These are phyloP conservation scores for Tychaedon coryphoeus DNA, from an alignment of 2,113 vertebrate species.

Conservation along the genomic window DNA sequence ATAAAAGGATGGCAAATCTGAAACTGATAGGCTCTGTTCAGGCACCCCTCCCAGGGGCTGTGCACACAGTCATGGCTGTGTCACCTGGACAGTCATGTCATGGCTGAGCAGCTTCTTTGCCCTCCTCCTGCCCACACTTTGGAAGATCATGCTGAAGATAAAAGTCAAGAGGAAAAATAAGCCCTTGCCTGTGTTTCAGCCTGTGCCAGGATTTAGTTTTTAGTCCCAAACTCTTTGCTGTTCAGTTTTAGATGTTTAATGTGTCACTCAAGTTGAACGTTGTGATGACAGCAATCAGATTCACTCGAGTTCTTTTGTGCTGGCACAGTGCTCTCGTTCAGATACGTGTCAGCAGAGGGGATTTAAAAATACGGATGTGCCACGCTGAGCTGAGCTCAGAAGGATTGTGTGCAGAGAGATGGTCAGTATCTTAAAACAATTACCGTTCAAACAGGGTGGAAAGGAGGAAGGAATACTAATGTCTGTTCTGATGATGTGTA, in stretches of 20 bases:
- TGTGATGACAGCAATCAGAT: slow-evolving; percentile 39
- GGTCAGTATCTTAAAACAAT: background rate
- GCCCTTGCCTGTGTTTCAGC: background rate
- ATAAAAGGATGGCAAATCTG: background rate
- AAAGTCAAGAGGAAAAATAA: background rate
- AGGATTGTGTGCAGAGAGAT: background rate
- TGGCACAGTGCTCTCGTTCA: background rate
- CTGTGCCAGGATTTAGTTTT: background rate
- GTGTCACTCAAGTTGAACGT: slow-evolving; percentile 11
- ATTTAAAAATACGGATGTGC: background rate
- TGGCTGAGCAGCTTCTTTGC: background rate
- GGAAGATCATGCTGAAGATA: background rate
- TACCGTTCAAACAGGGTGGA: background rate
- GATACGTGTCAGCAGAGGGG: background rate
- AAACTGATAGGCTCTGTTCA: background rate
- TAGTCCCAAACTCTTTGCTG: background rate
- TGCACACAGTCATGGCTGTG: background rate
- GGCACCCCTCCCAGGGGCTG: background rate
- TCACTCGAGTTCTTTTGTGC: background rate
- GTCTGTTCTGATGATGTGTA: background rate
- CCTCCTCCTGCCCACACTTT: background rate
- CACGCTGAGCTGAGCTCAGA: background rate
- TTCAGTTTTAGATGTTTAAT: slow-evolving; percentile 3
- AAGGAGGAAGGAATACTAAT: background rate
- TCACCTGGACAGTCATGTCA: background rate